A percentile compares a stretch with the other conserved stretches of the same genome.
Evolutionary conservation across 2,797 vertebrate species (phyloP).

Genomic region (Rhinoraja longicauda): DNA sequence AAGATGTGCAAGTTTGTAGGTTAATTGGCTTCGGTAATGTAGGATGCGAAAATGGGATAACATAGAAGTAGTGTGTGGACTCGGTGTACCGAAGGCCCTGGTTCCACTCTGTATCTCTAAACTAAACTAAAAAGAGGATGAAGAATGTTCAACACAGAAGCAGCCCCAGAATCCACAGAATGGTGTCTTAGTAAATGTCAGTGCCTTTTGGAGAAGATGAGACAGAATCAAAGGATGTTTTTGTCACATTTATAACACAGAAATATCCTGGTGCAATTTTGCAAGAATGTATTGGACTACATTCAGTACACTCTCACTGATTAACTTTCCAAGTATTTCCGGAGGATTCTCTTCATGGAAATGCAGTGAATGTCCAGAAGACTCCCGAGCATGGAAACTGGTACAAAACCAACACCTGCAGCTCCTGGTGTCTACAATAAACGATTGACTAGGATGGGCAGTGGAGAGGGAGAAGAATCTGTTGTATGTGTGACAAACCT

Average conservation of each 20-base stretch:
- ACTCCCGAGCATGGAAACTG: too few species aligned
- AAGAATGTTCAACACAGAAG: background rate
- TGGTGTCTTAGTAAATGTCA: background rate
- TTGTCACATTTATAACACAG: background rate
- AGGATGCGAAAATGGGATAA: too few species aligned
- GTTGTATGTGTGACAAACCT: too few species aligned
- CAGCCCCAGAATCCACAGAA: background rate
- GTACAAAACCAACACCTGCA: too few species aligned
- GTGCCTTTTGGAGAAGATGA: background rate
- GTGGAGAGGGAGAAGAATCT: too few species aligned
- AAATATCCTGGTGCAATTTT: background rate
- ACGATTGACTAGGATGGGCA: too few species aligned
- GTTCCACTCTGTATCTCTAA: too few species aligned
- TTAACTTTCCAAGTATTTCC: slow-evolving; percentile 8
- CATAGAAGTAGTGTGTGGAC: too few species aligned
- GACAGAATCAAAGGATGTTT: background rate
- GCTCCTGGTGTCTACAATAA: too few species aligned
- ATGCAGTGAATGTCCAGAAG: background rate
- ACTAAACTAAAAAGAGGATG: background rate
- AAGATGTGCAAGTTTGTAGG: too few species aligned
- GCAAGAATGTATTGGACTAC: background rate
- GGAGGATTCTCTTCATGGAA: background rate
- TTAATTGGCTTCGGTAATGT: too few species aligned
- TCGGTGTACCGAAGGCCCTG: too few species aligned
- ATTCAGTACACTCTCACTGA: slow-evolving; percentile 8